Base-by-base conservation (phyloP, 2,888 invertebrate genomes). In the Chydorus sphaericus region DNA sequence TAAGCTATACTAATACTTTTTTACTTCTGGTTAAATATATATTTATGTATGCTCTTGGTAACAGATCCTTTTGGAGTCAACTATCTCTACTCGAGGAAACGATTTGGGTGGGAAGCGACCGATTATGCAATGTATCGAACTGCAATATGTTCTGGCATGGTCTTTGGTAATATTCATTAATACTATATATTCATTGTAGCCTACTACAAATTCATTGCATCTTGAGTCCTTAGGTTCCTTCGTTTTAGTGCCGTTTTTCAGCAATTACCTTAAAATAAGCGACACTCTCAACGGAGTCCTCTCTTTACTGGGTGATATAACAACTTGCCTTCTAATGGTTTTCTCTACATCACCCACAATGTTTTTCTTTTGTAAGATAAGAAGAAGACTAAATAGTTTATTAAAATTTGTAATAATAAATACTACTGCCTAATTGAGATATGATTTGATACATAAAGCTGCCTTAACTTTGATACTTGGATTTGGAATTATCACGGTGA, bases 61-160 rank as follows among this genome's bases (percentile, higher is more conserved):
- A n/a, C n/a, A n/a, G 52, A 23, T 14, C 33, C 30, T 33, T 10
- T 23, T 18, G 8, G 20, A 11, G 36, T 55, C 7, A 33, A 36
- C 4, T 55, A 55, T 26, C 36, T 55, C 7, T 55, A 49, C 26
- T 16, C 49, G 10, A 48, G 55, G 28, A 55, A 55, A n/a, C 30
- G 31, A 18, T 55, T 55, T 23, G 36, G 36, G 2, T 55, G 55
- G 55, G 55, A 55, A 33, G 48, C 37, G 16, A 31, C 55, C 2
- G 48, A 55, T 14, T 55, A 31, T 20, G 48, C 49, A n/a, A 31
- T 36, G 4, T 55, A 23, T 16, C n/a, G 28, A 18, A 39, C 49
- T 11, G 18, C 49, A 2, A 23, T 26, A 5, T 28, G 33, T 33
- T 31, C 55, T n/a, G 23, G 23, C 16, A 20, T 49, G 2, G 30